Evolutionary conservation across 1,140 invertebrate genomes (phyloP), one percentile per base, ranked within the genome.

Genomic region (Oryzaephilus surinamensis): DNA sequence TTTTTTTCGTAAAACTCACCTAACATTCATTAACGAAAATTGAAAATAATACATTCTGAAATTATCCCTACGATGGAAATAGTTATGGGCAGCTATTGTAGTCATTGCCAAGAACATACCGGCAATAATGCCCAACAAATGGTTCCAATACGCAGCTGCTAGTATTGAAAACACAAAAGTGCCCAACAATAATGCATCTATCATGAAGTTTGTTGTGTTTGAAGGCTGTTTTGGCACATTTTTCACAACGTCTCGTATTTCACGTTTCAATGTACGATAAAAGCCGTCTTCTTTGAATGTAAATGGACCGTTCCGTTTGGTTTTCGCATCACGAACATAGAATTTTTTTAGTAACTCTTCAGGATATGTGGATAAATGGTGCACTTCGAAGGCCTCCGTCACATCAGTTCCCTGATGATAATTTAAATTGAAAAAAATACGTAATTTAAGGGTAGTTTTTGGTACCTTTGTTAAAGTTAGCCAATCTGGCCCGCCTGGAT

Each of bases 41-140:
- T 89, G 79, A 40, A 82, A 81, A 23, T 82, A 73, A 51, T 81
- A 86, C 77, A 86, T 86, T 23, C 85, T 72, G 69, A 82, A 86
- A 54, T 74, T 86, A 51, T 90, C 77, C 14, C 68, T 72, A 48
- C 76, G 70, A 55, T 91, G 87, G 32, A 88, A 77, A 54, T 83
- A 91, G 57, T 90, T 91, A 54, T 90, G 87, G 0, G 73, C 72
- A 13, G 63, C 66, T 12, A 78, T 68, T 4, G 64, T 60, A 0
- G 72, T 62, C 54, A 74, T 71, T 14, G 65, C 59, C 0, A 86
- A 51, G 13, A 71, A 60, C 3, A 73, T 37, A 1, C 71, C 76
- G 30, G 66, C 54, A 12, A 73, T 16, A 6, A 66, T 21, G n/a
- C 59, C 55, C 0, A 67, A 31, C 6, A 61, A 27, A 10, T 55